A percentile compares a stretch with the other conserved stretches of the same genome.
Conservation (phyloP, 2,888 invertebrate genomes). For the Phortica magna region DNA sequence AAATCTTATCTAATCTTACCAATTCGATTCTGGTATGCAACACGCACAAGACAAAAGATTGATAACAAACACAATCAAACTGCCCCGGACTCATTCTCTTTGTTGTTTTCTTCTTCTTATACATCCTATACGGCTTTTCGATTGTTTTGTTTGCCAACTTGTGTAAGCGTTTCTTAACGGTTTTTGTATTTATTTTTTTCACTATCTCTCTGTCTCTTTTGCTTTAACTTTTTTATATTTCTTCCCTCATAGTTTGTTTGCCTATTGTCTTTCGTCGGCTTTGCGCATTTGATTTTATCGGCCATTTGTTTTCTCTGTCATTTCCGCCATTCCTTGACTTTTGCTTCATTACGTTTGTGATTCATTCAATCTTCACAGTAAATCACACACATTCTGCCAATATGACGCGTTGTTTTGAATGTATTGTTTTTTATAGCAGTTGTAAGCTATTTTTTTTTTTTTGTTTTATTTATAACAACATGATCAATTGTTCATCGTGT, state of each 20-base stretch:
- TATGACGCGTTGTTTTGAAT: slow-evolving; percentile 50
- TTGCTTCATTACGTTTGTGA: slow-evolving; percentile 55
- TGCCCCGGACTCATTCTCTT: background rate
- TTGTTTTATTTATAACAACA: slow-evolving; percentile 11
- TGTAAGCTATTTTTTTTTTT: slow-evolving; percentile 11
- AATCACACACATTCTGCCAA: slow-evolving; percentile 52
- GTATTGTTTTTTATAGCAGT: slow-evolving; percentile 2
- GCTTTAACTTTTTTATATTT: background rate
- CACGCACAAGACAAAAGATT: slow-evolving; percentile 41
- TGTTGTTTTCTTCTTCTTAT: slow-evolving; percentile 27
- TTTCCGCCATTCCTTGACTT: slow-evolving; percentile 49
- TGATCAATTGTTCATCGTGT: slow-evolving; percentile 16
- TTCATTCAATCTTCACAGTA: slow-evolving; percentile 61
- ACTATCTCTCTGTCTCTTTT: slow-evolving; percentile 37
- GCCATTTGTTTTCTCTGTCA: background rate
- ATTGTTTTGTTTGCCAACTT: slow-evolving; percentile 26
- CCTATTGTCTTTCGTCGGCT: background rate
- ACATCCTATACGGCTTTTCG: background rate
- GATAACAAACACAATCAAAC: background rate
- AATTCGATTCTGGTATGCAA: background rate
- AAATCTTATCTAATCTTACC: slow-evolving; percentile 24
- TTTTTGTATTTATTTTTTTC: background rate
- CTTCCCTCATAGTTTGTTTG: slow-evolving; percentile 17
- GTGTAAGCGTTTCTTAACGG: slow-evolving; percentile 35
- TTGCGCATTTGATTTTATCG: slow-evolving; percentile 8